Evolutionary conservation across 2,113 vertebrate genomes (phyloP).

Genomic region (Thermophis baileyi): DNA sequence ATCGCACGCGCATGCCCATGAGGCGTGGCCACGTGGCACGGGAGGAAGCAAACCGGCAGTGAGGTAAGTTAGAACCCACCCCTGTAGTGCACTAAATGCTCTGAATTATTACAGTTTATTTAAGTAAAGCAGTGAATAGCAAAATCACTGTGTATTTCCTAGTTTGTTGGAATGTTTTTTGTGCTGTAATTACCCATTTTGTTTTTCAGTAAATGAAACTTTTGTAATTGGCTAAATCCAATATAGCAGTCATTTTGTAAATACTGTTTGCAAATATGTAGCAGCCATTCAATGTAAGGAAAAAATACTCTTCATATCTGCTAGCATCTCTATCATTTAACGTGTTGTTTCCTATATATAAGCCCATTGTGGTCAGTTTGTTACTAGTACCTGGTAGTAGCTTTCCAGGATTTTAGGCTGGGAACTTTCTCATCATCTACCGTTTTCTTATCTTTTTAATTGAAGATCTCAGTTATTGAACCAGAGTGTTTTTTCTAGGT

Average conservation of each 20-base stretch:
- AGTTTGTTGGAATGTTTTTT: not conserved
- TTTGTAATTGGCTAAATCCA: not conserved
- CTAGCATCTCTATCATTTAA: not conserved
- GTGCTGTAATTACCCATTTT: not conserved
- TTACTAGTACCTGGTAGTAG: not conserved
- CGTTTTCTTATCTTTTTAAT: not conserved
- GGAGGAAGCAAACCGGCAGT: too few species aligned
- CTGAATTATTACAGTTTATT: not conserved
- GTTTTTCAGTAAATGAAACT: not conserved
- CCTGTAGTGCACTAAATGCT: not conserved
- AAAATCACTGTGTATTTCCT: conserved; percentile 10
- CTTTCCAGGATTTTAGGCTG: not conserved
- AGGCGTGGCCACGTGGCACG: too few species aligned
- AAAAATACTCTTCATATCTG: not conserved
- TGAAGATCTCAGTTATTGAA: not conserved
- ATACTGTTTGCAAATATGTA: not conserved
- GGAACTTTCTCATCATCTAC: not conserved
- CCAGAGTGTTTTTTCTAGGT: not conserved
- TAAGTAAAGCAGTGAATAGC: not conserved
- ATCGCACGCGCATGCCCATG: too few species aligned
- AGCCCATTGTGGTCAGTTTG: not conserved
- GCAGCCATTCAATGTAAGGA: not conserved
- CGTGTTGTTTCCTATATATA: not conserved
- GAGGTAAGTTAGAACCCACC: too few species aligned
- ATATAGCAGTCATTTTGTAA: not conserved